phyloP scores from a whole-genome alignment of 2,113 vertebrate genomes.

The Picathartes gymnocephalus region DNA sequence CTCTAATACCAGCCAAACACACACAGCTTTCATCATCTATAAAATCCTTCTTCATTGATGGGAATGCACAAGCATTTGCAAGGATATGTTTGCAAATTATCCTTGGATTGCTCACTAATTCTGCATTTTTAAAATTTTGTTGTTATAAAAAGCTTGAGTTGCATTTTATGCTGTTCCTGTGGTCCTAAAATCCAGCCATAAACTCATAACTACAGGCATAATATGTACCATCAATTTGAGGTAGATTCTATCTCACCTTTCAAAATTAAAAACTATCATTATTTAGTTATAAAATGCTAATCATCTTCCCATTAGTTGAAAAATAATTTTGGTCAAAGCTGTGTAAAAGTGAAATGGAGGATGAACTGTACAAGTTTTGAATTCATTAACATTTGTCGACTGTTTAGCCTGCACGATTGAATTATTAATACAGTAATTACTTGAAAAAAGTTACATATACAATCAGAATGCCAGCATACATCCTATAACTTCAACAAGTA shows the following conservation, averaged over 20 bases:
- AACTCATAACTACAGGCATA: background rate
- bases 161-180: background rate
- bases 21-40: background rate
- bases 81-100: background rate
- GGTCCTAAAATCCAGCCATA: background rate
- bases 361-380: background rate
- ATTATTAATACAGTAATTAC: conserved; percentile 3
- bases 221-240: background rate
- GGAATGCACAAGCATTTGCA: background rate
- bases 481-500: background rate
- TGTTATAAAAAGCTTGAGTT: background rate
- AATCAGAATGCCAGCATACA: background rate
- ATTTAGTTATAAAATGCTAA: conserved; percentile 12
- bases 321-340: conserved; percentile 31
- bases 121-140: background rate
- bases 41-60: background rate
- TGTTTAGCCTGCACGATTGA: background rate
- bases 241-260: background rate
- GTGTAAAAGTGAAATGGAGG: background rate
- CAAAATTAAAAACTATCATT: background rate
- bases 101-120: background rate
- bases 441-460: background rate
- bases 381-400: background rate
- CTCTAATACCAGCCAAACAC: background rate
- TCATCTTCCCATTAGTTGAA: background rate